Conservation (phyloP, 2,797 vertebrate genomes). For the Epinephelus awoara region DNA sequence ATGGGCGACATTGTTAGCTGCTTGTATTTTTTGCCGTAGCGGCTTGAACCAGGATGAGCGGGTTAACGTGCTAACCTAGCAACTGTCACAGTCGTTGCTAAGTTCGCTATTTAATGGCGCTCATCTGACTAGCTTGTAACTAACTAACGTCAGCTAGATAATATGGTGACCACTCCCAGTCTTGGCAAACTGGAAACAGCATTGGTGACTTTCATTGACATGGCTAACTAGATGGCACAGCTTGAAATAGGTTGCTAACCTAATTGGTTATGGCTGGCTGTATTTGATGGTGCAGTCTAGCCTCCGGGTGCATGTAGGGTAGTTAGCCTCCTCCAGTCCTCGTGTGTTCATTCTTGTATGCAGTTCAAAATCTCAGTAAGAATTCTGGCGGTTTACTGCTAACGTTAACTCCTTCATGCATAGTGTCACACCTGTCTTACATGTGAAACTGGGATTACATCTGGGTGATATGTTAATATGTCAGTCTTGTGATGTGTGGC, state of each 20-base stretch:
- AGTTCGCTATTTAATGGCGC: constrained; percentile 58
- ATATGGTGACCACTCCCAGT: constrained; percentile 8
- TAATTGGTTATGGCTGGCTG: neutral
- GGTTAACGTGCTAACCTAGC: constrained; percentile 46
- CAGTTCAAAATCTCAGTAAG: neutral
- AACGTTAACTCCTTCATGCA: no score
- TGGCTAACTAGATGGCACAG: neutral
- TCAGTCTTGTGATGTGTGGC: neutral
- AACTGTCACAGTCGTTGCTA: constrained; percentile 61
- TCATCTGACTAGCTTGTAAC: constrained; percentile 21
- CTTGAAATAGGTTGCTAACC: neutral
- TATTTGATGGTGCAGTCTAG: constrained; percentile 4
- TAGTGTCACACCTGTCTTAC: neutral
- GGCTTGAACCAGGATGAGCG: constrained; percentile 14
- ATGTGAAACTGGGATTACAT: no score
- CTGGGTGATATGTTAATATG: neutral
- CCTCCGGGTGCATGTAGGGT: neutral
- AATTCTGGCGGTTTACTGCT: neutral
- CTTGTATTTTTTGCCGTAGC: neutral
- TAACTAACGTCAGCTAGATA: constrained; percentile 15
- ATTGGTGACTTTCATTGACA: neutral
- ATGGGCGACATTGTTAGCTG: no score
- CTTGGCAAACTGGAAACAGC: neutral
- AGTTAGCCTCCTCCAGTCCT: neutral
- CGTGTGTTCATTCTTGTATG: neutral